These are phyloP conservation scores for Pseudochaenichthys georgianus DNA, from an alignment of 2,797 vertebrate species.

Conservation along the genomic window DNA sequence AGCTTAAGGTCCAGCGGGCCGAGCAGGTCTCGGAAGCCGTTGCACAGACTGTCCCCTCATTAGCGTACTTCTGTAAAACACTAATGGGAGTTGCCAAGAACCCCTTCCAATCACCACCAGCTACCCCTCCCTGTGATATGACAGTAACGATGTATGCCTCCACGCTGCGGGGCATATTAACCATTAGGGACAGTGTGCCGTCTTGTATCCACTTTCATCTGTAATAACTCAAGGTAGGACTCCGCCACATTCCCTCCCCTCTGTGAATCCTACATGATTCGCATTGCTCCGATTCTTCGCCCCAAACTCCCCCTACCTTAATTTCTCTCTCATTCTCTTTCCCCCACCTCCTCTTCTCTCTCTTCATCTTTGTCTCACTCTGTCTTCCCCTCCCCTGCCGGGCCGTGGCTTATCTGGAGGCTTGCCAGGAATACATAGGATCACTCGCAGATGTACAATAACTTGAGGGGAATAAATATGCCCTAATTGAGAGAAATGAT, in stretches of 20 bases:
- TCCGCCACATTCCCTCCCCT: constrained; percentile 75
- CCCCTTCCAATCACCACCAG: constrained; percentile 38
- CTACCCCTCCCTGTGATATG: constrained; percentile 51
- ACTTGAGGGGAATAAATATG: constrained; percentile 81
- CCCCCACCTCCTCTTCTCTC: constrained; percentile 13
- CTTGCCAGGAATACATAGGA: constrained; percentile 75
- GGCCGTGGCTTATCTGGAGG: constrained; percentile 53
- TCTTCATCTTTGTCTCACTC: constrained; percentile 53
- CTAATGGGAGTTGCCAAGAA: constrained; percentile 62
- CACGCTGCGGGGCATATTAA: constrained; percentile 66
- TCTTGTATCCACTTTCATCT: constrained; percentile 77
- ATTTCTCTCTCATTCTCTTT: constrained; percentile 48
- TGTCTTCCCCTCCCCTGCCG: constrained; percentile 40
- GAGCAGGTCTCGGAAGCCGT: constrained; percentile 23
- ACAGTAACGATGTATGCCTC: constrained; percentile 69
- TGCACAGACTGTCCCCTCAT: constrained; percentile 42
- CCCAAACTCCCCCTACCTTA: constrained; percentile 45
- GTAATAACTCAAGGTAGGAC: constrained; percentile 75
- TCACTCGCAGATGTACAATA: constrained; percentile 73
- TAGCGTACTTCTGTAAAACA: constrained; percentile 67
- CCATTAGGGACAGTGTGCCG: constrained; percentile 67
- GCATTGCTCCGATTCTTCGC: constrained; percentile 45
- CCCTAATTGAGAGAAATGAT: constrained; percentile 82
- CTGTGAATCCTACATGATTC: constrained; percentile 73
- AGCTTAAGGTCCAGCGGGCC: constrained; percentile 35